Conservation (phyloP, 2,113 vertebrate genomes). For the Ophthalmolycus amberensis region DNA sequence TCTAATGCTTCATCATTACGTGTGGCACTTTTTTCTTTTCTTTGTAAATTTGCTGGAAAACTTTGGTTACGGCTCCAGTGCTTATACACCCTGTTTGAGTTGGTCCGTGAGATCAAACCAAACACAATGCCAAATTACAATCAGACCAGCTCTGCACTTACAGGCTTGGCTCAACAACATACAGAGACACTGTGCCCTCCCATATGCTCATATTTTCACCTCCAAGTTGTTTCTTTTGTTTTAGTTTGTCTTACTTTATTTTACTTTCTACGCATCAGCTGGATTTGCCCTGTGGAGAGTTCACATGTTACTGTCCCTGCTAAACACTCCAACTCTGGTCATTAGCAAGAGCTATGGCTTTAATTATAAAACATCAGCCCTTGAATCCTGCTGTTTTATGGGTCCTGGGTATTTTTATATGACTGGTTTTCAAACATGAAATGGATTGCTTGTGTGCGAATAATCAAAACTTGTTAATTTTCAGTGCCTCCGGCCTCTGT, state of each 20-base stretch:
- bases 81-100: not conserved
- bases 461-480: conserved; percentile 80
- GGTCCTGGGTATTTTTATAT: conserved; percentile 79
- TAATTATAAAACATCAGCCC: conserved; percentile 79
- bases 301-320: conserved; percentile 53
- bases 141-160: conserved; percentile 14
- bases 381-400: conserved; percentile 82
- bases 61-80: not conserved
- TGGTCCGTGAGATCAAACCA: conserved; percentile 7
- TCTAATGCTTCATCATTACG: not conserved
- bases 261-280: conserved; percentile 26
- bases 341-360: conserved; percentile 80
- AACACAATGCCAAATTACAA: not conserved
- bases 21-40: not conserved
- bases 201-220: not conserved
- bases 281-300: conserved; percentile 39
- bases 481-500: conserved; percentile 54
- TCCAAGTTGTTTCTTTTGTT: conserved; percentile 6
- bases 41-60: not conserved
- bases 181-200: not conserved
- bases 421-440: conserved; percentile 82
- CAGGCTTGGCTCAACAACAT: conserved; percentile 4
- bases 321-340: conserved; percentile 69
- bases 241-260: conserved; percentile 18
- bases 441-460: conserved; percentile 73